Evolutionary conservation across 1,140 invertebrate species (phyloP), one percentile per base, ranked within the genome.

Genomic region (Apis laboriosa): DNA sequence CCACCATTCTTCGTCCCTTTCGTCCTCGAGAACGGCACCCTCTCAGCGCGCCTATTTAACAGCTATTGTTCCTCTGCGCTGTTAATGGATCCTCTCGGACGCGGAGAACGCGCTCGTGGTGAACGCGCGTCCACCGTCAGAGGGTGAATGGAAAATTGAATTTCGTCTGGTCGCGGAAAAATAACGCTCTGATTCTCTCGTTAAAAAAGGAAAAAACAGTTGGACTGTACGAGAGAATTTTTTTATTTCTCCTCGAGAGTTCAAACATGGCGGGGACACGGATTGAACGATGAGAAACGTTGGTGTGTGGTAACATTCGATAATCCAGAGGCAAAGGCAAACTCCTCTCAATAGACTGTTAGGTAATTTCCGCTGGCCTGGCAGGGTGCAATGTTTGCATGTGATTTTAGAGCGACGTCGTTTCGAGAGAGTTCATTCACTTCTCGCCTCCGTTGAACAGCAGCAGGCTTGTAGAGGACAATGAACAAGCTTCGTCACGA

Each of bases 81-180:
- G 79, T 64, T 80, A 80, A 80, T 74, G 79, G 79, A 71, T 34
- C 70, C 70, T 56, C 70, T 56, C 68, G 66, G 24, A 64, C 66
- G 66, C 66, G 28, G 28, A 55, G 19, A 49, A 24, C 51, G 21
- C 21, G 21, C 9, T n/a, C 58, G 12, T 11, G 21, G 58, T 60
- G 21, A 63, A 43, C 34, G 34, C 24, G 51, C 53, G 64, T 28
- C 51, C 34, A 70, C 34, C 24, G 43, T 1, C 17, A 34, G 21
- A 76, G 60, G 79, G 61, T 15, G 66, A n/a, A 73, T n/a, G 78
- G 72, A 81, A 81, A 81, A 81, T 81, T 75, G 60, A 81, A 81
- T 81, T 76, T 81, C 34, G 72, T 21, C 60, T 66, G 58, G 51
- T 9, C 63, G 49, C 53, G 70, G 17, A 66, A 76, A 67, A 81